Base-by-base conservation (phyloP, 2,797 vertebrate genomes). In the Amniataba percoides region DNA sequence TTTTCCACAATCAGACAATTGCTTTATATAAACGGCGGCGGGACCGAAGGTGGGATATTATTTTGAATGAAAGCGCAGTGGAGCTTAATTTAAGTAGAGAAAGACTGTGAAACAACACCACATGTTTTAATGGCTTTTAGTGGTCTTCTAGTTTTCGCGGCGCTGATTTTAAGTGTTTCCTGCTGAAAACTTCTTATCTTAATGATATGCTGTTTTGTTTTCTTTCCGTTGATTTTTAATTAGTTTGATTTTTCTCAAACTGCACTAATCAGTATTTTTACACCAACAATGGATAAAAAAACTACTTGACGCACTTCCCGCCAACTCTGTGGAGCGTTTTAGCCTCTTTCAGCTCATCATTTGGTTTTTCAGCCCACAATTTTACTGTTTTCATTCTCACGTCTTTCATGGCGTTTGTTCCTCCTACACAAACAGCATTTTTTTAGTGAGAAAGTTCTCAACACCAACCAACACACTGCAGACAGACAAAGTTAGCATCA, bases 1-100 rank as follows among this genome's bases (percentile, higher is more conserved):
- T 86, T 90, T 90, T 85, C 86, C 71, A 48, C 51, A 74, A 60
- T 66, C 61, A 66, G 23, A 78, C 9, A 53, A 64, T 67, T 42
- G 8, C 63, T 53, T 64, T 48, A 48, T 59, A 77, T 58, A 66
- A 81, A 78, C 19, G 52, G 9, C 21, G 0, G 10, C 5, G 12
- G 7, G 18, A 48, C 48, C 71, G 18, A 74, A 62, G 59, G 74
- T 56, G 51, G 73, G 70, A 56, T 64, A 46, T 67, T 81, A 43
- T 64, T 67, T 40, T 46, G 21, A 82, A 67, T 60, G 23, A 78
- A 74, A 76, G 49, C 71, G 55, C 51, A 42, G 76, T 14, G 49
- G 67, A 55, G 57, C 61, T 49, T 5, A 45, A 48, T 55, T 77
- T 4, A n/a, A 10, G 39, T 58, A 21, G 15, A 51, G 23, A 34